Base-by-base conservation (phyloP, 2,113 vertebrate species). In the Passer montanus region DNA sequence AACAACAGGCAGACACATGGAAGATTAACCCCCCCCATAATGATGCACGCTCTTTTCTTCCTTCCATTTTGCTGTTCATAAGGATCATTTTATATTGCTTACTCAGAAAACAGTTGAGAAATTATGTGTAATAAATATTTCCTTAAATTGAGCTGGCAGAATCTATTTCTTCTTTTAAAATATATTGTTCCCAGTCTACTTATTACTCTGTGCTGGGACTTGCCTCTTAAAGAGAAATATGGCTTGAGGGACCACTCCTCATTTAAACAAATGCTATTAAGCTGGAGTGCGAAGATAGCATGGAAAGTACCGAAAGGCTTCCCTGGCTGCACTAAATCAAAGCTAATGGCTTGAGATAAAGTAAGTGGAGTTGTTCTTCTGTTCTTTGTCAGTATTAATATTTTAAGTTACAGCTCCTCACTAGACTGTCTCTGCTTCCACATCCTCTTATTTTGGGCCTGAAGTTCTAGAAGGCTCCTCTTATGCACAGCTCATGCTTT, bases 201-300 rank as follows among this genome's bases (percentile, higher is more conserved):
- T 97, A 95, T 89, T 97, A 96, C 94, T 96, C 94, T 92, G 78
- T 86, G 84, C 89, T 73, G 90, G 73, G 91, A 73, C 75, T 95
- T 96, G 72, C 95, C 95, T 97, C 89, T 96, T 97, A 97, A 96
- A 52, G 44, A 97, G 96, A 98, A 98, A 95, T 97, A 95, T 94
- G 95, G 93, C 94, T 97, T 92, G 90, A 89, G 94, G 96, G 96
- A 95, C 95, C 92, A 90, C 93, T 97, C 95, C 92, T 97, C 97
- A 94, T 97, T 97, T 97, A 97, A 96, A 97, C 94, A 98, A 98
- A 96, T 96, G 80, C 90, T 93, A 95, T 98, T 97, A 97, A 94
- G 91, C 55, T 81, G 89, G 88, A 98, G 91, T 95, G 91, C 96
- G 89, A 96, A 96, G 97, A 97, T 82, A 97, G 89, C 84, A 92